Base-by-base conservation (phyloP, 2,888 invertebrate genomes). In the Prosopocoilus inquinatus region DNA sequence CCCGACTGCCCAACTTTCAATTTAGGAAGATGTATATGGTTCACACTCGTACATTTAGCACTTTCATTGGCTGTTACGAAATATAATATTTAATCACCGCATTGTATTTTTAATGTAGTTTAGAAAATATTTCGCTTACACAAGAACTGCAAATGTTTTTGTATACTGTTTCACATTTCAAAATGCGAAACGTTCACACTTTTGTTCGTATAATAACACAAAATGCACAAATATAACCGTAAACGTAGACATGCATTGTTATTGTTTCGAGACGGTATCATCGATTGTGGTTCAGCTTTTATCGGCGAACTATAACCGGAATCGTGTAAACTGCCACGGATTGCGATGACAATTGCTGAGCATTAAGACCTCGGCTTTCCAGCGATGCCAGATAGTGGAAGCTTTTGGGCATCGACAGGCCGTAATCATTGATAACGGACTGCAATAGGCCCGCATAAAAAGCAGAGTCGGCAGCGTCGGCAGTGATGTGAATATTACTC, bases 401-500 rank as follows among this genome's bases (percentile, higher is more conserved):
- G 49, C 50, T 32, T 55, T 16, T 57, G 62, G 60, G 64, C 61
- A 70, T 70, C 70, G 72, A 70, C 71, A 70, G 68, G 70, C 71
- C 69, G 69, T 74, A 74, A 74, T 70, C 72, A 74, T 70, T 65
- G 73, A 70, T 72, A 74, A 74, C 71, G 66, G 68, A 73, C 64
- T 64, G 67, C 71, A 61, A 64, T 67, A 65, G 68, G 62, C 59
- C 58, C 59, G 59, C 70, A 69, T 74, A 74, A 73, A 74, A 65
- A 67, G 64, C 59, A 61, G 57, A 61, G 61, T 59, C 55, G 63
- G 68, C 20, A 3, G 20, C 67, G 67, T 66, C 66, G 63, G 67
- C 63, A 63, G 67, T 68, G 73, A 71, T 73, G 72, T 63, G 72
- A 71, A 72, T 74, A 74, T 75, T 74, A 72, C 75, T 73, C 74